Evolutionary conservation across 2,797 vertebrate species (phyloP), one percentile per base, ranked within the genome.

Genomic region (Poliocrania exsul): DNA sequence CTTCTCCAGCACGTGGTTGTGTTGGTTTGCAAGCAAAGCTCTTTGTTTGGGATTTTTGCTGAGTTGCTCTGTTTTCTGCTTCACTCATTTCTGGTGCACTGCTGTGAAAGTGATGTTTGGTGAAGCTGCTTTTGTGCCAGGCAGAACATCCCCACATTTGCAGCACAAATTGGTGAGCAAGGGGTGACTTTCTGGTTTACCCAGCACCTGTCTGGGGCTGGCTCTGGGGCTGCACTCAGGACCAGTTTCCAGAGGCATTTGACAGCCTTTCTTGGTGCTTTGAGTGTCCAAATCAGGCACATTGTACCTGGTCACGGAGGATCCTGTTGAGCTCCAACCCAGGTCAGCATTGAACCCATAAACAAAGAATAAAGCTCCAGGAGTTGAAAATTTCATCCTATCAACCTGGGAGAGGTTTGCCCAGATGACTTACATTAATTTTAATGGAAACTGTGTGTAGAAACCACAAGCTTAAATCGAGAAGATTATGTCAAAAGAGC

Each of bases 391-490:
- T 78, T 92, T 88, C 25, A 9, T 87, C 65, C 75, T 61, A 31
- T 89, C 93, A 94, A 62, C 92, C 70, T 86, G 92, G 90, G 78
- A 91, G 88, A 91, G 50, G 67, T 91, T 83, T 94, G 33, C 65
- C 81, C 90, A 88, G 87, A 95, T 73, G 86, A 93, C 70, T 95
- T 96, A 46, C 50, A 91, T 88, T 82, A 84, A 88, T 77, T 71
- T 79, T 71, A 87, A 92, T 95, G 95, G 81, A 94, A 96, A 89
- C 66, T 93, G 35, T 49, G 73, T 71, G 72, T 18, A 4, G 81
- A 94, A 95, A 88, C 93, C 90, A 74, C 91, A 84, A 57, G 53
- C 62, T 81, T 96, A 94, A 96, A 92, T 91, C 91, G 90, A 47
- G 56, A 53, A 92, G 79, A 87, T 81, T 91, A 90, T 92, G 92